A percentile compares a stretch with the other conserved stretches of the same genome.
Conservation (phyloP, 2,113 vertebrate species). For the Poicephalus gulielmi region DNA sequence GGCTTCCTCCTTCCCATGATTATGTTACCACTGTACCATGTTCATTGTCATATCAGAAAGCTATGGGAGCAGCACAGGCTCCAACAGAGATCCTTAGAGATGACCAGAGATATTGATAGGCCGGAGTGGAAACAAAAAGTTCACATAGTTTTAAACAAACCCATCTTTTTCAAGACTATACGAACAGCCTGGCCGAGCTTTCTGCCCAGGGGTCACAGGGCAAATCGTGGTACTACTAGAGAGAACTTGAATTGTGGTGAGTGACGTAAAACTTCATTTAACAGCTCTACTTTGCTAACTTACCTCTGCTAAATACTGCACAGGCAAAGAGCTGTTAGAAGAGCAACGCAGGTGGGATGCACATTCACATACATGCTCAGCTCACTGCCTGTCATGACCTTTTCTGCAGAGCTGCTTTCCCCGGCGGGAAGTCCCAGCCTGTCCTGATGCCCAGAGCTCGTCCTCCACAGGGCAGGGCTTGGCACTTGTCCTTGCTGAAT, state of each 20-base stretch:
- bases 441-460: background rate
- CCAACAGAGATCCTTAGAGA: background rate
- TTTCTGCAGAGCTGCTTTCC: background rate
- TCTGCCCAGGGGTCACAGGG: background rate
- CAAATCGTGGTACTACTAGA: background rate
- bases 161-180: background rate
- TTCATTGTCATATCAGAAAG: background rate
- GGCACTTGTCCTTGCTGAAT: background rate
- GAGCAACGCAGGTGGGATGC: background rate
- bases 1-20: background rate
- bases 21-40: too few species aligned
- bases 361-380: rapidly evolving
- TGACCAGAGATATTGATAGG: background rate
- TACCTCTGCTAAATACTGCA: background rate
- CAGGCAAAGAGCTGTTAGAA: background rate
- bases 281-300: background rate
- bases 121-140: background rate
- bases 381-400: background rate
- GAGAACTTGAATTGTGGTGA: background rate
- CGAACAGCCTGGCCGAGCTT: background rate
- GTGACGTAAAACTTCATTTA: background rate
- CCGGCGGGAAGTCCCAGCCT: background rate
- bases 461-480: background rate
- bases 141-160: background rate
- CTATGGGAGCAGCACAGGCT: background rate